phyloP scores from a whole-genome alignment of 1,140 invertebrate species.

The Bombus consobrinus region DNA sequence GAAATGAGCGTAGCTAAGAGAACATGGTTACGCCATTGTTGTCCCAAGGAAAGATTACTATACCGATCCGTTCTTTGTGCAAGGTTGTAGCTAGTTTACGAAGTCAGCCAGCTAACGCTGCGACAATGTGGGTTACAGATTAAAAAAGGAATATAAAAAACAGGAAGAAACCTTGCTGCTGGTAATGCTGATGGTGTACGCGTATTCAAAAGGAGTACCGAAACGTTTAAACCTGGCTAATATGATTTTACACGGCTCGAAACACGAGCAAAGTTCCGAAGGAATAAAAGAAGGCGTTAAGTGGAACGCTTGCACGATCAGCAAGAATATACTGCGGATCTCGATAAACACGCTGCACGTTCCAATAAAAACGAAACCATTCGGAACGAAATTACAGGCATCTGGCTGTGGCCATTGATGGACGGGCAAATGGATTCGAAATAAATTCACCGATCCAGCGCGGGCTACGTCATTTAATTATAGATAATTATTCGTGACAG shows the following conservation, averaged over 20 bases:
- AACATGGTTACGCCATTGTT: constrained; percentile 23
- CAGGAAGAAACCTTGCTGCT: neutral
- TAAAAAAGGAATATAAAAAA: constrained; percentile 26
- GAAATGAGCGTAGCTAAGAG: neutral
- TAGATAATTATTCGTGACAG: constrained; percentile 41
- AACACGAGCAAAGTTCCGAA: neutral
- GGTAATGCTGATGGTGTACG: neutral
- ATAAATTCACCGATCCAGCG: neutral
- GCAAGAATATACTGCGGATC: constrained; percentile 1
- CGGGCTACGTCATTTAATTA: constrained; percentile 34
- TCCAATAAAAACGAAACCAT: neutral
- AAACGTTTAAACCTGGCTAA: neutral
- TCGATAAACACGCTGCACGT: neutral
- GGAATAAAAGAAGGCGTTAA: constrained; percentile 13
- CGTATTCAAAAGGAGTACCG: no score
- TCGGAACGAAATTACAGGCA: neutral
- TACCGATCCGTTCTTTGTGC: constrained; percentile 32
- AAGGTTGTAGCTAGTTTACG: neutral
- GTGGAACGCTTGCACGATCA: constrained; percentile 34
- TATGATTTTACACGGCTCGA: constrained; percentile 15
- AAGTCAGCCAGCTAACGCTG: neutral
- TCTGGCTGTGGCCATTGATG: neutral
- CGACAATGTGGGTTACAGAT: constrained; percentile 44
- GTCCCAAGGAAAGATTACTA: constrained; percentile 16
- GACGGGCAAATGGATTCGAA: neutral